phyloP scores from a whole-genome alignment of 2,888 invertebrate species.

The Tholera decimalis region DNA sequence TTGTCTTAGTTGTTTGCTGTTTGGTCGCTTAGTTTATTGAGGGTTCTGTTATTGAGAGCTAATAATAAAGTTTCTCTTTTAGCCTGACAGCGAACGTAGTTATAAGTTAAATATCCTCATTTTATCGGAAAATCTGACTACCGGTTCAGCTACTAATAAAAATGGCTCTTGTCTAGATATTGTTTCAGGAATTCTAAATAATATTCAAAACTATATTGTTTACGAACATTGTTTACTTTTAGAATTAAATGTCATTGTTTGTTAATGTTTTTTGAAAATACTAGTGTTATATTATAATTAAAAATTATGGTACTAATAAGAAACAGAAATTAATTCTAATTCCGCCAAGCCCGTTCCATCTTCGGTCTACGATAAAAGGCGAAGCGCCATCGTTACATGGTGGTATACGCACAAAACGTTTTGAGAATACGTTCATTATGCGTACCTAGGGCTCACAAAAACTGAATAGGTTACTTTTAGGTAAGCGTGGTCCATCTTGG shows the following conservation, averaged over 20 bases:
- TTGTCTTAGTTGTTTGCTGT: conserved; percentile 44
- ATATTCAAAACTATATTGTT: background rate
- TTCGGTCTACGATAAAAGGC: too few relatives aligned
- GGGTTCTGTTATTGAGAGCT: conserved; percentile 39
- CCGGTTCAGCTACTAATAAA: conserved; percentile 11
- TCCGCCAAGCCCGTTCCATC: too few relatives aligned
- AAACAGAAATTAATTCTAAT: too few relatives aligned
- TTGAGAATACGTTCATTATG: too few relatives aligned
- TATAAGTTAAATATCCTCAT: conserved; percentile 18
- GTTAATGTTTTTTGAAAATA: background rate
- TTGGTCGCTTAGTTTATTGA: conserved; percentile 31
- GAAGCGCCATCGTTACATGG: too few relatives aligned
- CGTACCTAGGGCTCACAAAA: too few relatives aligned
- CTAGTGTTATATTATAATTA: too few relatives aligned
- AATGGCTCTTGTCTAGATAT: conserved; percentile 1
- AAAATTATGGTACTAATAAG: too few relatives aligned
- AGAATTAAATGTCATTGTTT: background rate
- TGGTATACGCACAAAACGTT: too few relatives aligned
- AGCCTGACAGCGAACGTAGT: conserved; percentile 13
- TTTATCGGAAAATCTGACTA: conserved; percentile 35
- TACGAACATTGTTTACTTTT: accelerated
- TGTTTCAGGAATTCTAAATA: background rate
- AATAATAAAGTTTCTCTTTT: conserved; percentile 40
- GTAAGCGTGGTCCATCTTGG: too few relatives aligned
- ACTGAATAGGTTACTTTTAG: too few relatives aligned